phyloP scores from a whole-genome alignment of 2,113 vertebrate species.

The Glareola pratincola region DNA sequence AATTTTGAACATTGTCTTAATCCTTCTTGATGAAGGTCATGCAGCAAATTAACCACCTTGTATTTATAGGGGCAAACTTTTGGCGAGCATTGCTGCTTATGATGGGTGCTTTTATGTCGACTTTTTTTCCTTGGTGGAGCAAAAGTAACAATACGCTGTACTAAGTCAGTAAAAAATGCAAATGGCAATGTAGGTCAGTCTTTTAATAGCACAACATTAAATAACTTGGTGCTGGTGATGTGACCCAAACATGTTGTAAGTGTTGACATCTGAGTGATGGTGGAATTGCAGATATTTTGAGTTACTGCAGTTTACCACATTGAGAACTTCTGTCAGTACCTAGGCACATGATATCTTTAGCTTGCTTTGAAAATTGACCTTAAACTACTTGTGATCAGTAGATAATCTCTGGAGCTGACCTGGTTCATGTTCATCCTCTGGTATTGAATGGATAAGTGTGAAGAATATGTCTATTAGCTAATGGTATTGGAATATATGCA shows the following conservation, averaged over 20 bases:
- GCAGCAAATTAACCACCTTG: background rate
- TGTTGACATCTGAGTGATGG: background rate
- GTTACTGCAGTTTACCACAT: background rate
- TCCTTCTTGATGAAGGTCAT: background rate
- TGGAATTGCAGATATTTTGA: background rate
- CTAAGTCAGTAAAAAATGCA: background rate
- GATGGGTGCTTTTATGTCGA: background rate
- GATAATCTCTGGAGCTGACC: background rate
- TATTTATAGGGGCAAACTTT: background rate
- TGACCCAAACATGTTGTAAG: background rate
- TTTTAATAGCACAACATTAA: background rate
- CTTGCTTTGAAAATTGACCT: background rate
- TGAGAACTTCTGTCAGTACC: background rate
- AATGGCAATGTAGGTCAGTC: background rate
- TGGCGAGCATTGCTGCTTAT: background rate
- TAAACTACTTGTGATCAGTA: background rate
- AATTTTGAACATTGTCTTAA: rapidly evolving
- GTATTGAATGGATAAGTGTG: background rate
- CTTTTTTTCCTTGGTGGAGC: background rate
- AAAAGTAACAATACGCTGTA: background rate
- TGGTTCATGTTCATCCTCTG: background rate
- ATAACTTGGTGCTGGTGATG: background rate
- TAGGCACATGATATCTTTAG: background rate
- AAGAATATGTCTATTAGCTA: background rate
- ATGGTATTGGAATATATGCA: background rate